These are phyloP conservation scores for Cyrtodaria siliqua DNA, from an alignment of 2,888 invertebrate species.

Conservation along the genomic window DNA sequence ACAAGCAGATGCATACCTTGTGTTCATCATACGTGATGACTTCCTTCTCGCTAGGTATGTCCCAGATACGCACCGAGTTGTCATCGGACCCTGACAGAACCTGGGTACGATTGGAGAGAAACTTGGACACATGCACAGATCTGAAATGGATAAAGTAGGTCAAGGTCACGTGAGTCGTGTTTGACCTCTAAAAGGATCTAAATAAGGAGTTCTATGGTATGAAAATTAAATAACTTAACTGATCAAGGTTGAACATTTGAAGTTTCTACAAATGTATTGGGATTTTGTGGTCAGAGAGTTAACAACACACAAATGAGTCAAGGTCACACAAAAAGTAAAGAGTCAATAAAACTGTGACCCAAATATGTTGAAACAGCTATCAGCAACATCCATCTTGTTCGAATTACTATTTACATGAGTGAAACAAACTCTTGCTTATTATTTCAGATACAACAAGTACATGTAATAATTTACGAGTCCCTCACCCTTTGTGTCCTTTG, in stretches of 20 bases:
- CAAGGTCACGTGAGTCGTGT: not conserved
- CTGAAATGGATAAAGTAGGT: constrained; percentile 83
- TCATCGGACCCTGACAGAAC: constrained; percentile 97
- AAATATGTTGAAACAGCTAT: too few species aligned
- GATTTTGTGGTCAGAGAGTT: too few species aligned
- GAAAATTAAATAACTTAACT: too few species aligned
- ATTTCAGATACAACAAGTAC: too few species aligned
- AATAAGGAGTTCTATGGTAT: not conserved
- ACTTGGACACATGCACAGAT: constrained; percentile 93
- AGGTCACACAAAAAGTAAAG: too few species aligned
- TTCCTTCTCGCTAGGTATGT: constrained; percentile 93
- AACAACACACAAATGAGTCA: too few species aligned
- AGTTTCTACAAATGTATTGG: too few species aligned
- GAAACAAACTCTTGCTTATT: too few species aligned
- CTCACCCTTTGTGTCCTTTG: constrained; percentile 87
- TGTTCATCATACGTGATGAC: constrained; percentile 88
- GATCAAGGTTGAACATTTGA: too few species aligned
- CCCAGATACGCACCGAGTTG: constrained; percentile 95
- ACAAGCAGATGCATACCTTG: constrained; percentile 84
- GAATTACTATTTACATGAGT: too few species aligned
- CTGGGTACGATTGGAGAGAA: constrained; percentile 92
- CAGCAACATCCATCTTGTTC: too few species aligned
- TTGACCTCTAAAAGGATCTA: not conserved
- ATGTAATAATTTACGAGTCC: not conserved
- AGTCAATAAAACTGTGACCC: too few species aligned